Conservation (phyloP, 2,797 vertebrate species). For the Aplochiton taeniatus region DNA sequence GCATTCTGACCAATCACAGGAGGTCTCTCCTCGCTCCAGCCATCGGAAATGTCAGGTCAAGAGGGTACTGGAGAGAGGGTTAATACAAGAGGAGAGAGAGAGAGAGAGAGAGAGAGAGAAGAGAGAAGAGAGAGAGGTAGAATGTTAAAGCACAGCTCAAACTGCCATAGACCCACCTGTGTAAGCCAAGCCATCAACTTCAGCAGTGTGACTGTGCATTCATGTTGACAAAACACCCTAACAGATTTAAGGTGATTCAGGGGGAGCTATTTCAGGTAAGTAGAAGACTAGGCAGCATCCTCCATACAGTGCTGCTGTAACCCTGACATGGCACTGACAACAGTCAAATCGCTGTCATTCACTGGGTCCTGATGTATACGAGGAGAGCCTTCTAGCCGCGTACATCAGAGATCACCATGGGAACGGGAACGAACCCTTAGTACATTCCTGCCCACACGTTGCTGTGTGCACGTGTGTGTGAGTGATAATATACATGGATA, state of each 20-base stretch:
- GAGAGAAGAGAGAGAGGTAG: neutral
- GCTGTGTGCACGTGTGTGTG: constrained; percentile 1
- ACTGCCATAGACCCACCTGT: neutral
- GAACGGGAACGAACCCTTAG: constrained; percentile 29
- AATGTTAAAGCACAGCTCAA: neutral
- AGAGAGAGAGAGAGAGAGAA: neutral
- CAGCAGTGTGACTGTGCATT: neutral
- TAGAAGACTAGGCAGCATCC: no score
- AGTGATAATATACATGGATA: neutral
- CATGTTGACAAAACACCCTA: no score
- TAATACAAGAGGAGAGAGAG: neutral
- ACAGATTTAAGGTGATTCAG: no score
- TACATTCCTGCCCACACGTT: neutral
- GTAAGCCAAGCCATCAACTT: neutral
- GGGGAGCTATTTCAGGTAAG: no score
- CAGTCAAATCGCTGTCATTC: no score
- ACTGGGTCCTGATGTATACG: no score
- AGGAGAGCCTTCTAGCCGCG: neutral
- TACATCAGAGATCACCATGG: constrained; percentile 7
- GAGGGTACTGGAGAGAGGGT: neutral
- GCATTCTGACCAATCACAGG: neutral
- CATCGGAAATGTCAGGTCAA: no score
- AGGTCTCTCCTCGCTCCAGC: neutral
- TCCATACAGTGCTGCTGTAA: no score
- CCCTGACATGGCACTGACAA: no score